Evolutionary conservation across 2,888 invertebrate species (phyloP).

Genomic region (Yponomeuta plumbellus): DNA sequence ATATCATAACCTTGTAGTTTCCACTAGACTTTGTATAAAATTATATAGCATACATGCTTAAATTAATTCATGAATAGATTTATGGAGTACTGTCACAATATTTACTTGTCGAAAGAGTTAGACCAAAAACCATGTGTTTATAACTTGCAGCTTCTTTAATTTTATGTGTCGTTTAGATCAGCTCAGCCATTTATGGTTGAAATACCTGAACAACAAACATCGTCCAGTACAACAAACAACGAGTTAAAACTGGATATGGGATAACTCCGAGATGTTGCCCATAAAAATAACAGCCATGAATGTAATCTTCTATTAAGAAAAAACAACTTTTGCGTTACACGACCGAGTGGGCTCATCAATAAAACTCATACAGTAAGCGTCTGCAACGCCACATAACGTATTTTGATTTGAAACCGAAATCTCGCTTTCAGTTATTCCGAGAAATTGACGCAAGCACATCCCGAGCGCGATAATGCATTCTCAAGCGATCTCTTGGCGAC

Average conservation of each 20-base stretch:
- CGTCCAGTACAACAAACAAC: not conserved
- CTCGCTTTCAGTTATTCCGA: not conserved
- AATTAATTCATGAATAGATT: too few species aligned
- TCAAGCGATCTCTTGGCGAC: not conserved
- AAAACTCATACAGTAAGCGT: not conserved
- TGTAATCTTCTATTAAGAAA: not conserved
- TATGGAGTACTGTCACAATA: too few species aligned
- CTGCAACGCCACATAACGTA: not conserved
- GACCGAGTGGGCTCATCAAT: not conserved
- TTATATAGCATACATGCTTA: too few species aligned
- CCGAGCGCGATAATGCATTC: not conserved
- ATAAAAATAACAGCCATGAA: not conserved
- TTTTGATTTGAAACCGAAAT: not conserved
- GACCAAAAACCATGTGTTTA: too few species aligned
- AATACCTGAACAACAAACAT: too few species aligned
- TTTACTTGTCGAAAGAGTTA: too few species aligned
- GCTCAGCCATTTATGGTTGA: too few species aligned
- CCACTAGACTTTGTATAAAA: too few species aligned
- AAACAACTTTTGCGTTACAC: not conserved
- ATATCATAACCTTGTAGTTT: too few species aligned
- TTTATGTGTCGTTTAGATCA: too few species aligned
- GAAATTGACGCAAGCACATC: not conserved
- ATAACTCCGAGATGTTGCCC: not conserved
- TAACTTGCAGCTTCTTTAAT: too few species aligned
- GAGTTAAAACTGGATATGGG: not conserved